Percentiles rank a stretch among this genome's conserved stretches.
These are phyloP conservation scores for Calameuta pallipes DNA, from an alignment of 2,888 invertebrate species.

Conservation along the genomic window DNA sequence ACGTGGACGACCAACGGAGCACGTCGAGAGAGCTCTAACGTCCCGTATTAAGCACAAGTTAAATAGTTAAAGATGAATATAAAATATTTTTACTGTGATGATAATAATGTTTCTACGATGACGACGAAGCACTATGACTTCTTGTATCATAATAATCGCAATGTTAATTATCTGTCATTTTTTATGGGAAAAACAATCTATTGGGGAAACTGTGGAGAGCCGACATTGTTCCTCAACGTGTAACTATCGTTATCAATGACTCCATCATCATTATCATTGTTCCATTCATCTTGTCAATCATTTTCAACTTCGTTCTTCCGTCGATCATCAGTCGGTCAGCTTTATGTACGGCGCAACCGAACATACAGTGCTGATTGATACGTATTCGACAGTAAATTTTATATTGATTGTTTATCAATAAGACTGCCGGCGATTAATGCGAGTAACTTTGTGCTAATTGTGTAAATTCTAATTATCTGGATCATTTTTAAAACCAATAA, in stretches of 20 bases:
- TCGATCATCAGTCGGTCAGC: constrained; percentile 33
- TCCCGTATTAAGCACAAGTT: constrained; percentile 42
- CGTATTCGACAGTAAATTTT: constrained; percentile 41
- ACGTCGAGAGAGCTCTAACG: constrained; percentile 33
- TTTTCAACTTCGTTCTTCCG: constrained; percentile 28
- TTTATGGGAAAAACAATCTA: constrained; percentile 34
- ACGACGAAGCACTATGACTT: constrained; percentile 59
- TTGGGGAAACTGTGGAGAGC: constrained; percentile 18
- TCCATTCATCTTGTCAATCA: constrained; percentile 29
- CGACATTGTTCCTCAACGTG: constrained; percentile 24
- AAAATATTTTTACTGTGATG: constrained; percentile 66
- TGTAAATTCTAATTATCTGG: constrained; percentile 33
- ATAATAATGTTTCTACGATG: constrained; percentile 66
- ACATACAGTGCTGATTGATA: constrained; percentile 47
- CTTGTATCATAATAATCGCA: constrained; percentile 57
- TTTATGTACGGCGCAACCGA: constrained; percentile 11
- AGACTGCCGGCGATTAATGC: constrained; percentile 54
- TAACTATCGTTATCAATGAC: background rate
- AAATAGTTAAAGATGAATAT: constrained; percentile 48
- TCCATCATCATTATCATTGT: constrained; percentile 27
- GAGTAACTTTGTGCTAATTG: constrained; percentile 40
- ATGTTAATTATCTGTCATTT: constrained; percentile 53
- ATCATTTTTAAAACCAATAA: constrained; percentile 33
- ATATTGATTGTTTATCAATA: constrained; percentile 43
- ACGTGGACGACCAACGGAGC: constrained; percentile 16